Evolutionary conservation across 2,113 vertebrate species (phyloP).

Genomic region (Cichladusa arquata): DNA sequence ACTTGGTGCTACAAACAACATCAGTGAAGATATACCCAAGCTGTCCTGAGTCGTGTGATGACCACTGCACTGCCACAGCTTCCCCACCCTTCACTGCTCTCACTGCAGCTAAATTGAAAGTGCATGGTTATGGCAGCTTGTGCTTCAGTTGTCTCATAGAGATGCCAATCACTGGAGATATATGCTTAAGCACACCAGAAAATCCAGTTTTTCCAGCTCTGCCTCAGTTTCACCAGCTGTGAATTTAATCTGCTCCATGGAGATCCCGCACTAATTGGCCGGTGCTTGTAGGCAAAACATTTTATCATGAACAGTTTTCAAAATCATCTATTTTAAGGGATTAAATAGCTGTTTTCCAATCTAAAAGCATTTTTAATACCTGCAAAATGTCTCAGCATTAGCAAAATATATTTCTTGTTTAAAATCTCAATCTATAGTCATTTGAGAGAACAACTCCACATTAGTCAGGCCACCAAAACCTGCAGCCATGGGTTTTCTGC

Average conservation of each 20-base stretch:
- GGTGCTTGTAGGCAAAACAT: neutral
- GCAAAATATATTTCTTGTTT: neutral
- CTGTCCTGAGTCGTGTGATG: neutral
- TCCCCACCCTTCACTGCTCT: neutral
- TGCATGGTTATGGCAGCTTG: accelerated
- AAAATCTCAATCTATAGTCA: neutral
- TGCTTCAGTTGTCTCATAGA: neutral
- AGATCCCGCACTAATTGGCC: neutral
- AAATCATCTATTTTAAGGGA: neutral
- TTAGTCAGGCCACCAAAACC: neutral
- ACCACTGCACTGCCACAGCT: no score
- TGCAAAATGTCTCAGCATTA: neutral
- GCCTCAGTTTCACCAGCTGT: neutral
- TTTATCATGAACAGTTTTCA: neutral
- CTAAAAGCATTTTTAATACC: neutral
- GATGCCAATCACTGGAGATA: neutral
- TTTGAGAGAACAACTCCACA: neutral
- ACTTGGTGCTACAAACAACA: neutral
- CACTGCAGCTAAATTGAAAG: neutral
- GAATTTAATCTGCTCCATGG: neutral
- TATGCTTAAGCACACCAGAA: neutral
- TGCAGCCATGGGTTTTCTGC: neutral
- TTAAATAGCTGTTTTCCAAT: neutral
- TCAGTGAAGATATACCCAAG: neutral
- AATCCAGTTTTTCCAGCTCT: neutral